These are phyloP conservation scores for Mobula birostris DNA, from an alignment of 2,113 vertebrate species.

Conservation along the genomic window DNA sequence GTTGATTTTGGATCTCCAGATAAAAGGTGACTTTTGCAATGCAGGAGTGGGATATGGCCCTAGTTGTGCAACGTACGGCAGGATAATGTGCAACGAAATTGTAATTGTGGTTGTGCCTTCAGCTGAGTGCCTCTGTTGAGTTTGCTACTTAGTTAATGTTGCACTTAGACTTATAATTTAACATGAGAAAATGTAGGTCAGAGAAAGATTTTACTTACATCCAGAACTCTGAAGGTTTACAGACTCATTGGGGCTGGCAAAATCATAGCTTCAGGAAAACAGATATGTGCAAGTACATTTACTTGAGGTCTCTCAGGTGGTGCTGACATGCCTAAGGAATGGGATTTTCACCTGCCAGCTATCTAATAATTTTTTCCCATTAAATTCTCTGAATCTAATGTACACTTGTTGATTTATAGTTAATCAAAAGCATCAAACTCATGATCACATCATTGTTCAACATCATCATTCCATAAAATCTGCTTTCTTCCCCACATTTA, in stretches of 20 bases:
- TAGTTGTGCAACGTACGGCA: no score
- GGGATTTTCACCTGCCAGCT: conserved; percentile 14
- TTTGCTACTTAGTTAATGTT: background rate
- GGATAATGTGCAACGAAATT: background rate
- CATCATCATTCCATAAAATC: background rate
- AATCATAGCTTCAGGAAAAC: background rate
- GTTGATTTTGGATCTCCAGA: no score
- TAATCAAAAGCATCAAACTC: background rate
- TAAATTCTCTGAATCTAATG: background rate
- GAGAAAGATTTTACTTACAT: conserved; percentile 24
- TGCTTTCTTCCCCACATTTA: background rate
- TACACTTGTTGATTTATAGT: background rate
- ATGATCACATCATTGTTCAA: background rate
- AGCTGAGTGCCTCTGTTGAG: background rate
- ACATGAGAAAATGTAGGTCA: background rate
- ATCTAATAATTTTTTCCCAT: conserved; percentile 2
- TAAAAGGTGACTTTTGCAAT: no score
- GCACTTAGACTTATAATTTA: conserved; percentile 6
- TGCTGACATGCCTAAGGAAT: background rate
- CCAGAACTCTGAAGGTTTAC: background rate
- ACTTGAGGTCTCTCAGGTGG: background rate
- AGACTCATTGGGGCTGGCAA: conserved; percentile 7
- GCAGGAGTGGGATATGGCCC: no score
- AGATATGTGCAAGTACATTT: background rate
- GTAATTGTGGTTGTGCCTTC: background rate